phyloP scores from a whole-genome alignment of 64 coral and sea anemone genomes.

The Montipora foliosa region DNA sequence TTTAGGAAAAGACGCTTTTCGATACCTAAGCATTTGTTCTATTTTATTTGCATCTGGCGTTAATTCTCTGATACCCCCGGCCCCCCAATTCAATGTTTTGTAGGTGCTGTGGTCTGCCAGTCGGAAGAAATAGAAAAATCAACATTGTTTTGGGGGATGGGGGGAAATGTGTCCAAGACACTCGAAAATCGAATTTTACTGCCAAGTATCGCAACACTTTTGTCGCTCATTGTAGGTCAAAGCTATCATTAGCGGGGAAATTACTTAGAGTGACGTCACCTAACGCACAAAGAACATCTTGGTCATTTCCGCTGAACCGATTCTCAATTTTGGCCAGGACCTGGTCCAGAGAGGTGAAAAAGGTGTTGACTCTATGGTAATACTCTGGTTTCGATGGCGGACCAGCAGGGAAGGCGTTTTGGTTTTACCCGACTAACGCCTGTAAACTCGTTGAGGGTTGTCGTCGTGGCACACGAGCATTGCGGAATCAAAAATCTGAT shows the following conservation, averaged over 20 bases:
- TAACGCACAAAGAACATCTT: background rate
- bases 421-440: background rate
- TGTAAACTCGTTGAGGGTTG: background rate
- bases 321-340: background rate
- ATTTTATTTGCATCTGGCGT: too few species aligned
- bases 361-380: background rate
- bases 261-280: background rate
- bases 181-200: too few species aligned
- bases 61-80: too few species aligned
- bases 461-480: background rate
- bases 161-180: too few species aligned
- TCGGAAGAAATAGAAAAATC: too few species aligned
- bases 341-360: background rate
- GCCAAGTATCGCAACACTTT: too few species aligned
- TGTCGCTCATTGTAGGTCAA: background rate
- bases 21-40: too few species aligned
- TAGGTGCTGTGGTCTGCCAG: too few species aligned
- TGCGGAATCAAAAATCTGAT: background rate
- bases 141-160: too few species aligned
- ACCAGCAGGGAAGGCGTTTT: background rate
- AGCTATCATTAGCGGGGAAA: background rate
- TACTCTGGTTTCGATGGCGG: background rate
- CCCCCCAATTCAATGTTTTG: too few species aligned
- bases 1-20: too few species aligned
- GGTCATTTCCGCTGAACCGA: constrained; percentile 9